These are phyloP conservation scores for Eptesicus fuscus DNA, from an alignment of 2,113 vertebrate genomes.

Conservation along the genomic window DNA sequence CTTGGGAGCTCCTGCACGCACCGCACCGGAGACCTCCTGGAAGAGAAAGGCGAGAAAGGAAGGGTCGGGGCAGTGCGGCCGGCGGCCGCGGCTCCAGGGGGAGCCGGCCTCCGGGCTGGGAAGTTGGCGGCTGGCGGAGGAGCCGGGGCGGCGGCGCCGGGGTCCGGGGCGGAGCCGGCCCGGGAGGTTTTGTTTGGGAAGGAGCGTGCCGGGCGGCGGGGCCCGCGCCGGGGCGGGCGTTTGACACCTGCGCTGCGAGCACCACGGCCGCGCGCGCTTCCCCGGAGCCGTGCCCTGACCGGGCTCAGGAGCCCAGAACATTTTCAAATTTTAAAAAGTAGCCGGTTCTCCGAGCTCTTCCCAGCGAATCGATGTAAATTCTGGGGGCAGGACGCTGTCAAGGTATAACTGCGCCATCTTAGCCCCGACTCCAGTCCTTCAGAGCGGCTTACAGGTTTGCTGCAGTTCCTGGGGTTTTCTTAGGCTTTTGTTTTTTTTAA, in stretches of 20 bases:
- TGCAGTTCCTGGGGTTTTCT: background rate
- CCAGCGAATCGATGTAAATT: background rate
- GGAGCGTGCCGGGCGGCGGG: background rate
- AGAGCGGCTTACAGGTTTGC: background rate
- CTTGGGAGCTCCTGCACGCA: background rate
- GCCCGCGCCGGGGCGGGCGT: background rate
- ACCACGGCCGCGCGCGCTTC: background rate
- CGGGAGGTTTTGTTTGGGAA: background rate
- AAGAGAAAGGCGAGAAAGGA: background rate
- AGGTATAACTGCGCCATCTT: constrained; percentile 55
- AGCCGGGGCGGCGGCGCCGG: rapidly evolving
- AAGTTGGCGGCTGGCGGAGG: rapidly evolving
- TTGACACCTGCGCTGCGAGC: constrained; percentile 45
- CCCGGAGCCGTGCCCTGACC: rapidly evolving
- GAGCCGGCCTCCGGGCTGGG: background rate
- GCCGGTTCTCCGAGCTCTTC: background rate
- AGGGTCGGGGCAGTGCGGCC: background rate
- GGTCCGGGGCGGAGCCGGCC: background rate
- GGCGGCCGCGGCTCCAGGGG: no score
- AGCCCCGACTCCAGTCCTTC: background rate
- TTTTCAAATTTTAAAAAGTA: background rate
- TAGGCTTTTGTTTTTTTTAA: background rate
- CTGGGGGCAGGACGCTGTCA: background rate
- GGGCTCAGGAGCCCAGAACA: background rate
- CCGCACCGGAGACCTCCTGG: background rate